These are phyloP conservation scores for Grantiella picta DNA, from an alignment of 2,113 vertebrate genomes.

Conservation along the genomic window DNA sequence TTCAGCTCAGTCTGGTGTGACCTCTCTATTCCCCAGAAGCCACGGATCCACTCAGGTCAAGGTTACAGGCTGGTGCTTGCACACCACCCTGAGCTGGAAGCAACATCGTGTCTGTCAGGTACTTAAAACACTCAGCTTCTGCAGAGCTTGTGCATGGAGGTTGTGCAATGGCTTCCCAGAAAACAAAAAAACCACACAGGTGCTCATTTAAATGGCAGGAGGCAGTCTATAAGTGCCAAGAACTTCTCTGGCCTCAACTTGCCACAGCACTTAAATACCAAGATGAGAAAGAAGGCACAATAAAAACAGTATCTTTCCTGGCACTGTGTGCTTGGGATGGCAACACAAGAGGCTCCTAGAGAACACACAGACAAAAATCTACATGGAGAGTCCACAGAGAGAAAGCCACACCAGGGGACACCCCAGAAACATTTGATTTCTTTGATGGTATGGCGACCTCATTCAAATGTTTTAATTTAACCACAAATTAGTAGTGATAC, in stretches of 20 bases:
- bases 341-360: neutral
- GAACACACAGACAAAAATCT: neutral
- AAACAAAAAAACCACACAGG: neutral
- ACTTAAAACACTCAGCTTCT: neutral
- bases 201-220: neutral
- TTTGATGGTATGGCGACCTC: neutral
- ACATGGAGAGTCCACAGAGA: neutral
- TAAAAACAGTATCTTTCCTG: neutral
- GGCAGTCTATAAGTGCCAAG: neutral
- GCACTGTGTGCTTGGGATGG: neutral
- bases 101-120: fast-evolving
- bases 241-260: neutral
- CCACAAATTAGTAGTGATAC: neutral
- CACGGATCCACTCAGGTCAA: fast-evolving
- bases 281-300: neutral
- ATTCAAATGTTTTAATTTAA: neutral
- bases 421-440: neutral
- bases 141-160: neutral
- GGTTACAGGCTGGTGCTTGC: neutral
- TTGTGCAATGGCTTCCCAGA: neutral
- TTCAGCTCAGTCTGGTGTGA: neutral
- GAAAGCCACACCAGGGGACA: neutral
- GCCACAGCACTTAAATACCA: neutral
- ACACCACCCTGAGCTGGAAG: neutral
- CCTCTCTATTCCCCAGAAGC: fast-evolving